These are phyloP conservation scores for Oedothorax gibbosus DNA, from an alignment of 1,140 invertebrate genomes.

Conservation along the genomic window DNA sequence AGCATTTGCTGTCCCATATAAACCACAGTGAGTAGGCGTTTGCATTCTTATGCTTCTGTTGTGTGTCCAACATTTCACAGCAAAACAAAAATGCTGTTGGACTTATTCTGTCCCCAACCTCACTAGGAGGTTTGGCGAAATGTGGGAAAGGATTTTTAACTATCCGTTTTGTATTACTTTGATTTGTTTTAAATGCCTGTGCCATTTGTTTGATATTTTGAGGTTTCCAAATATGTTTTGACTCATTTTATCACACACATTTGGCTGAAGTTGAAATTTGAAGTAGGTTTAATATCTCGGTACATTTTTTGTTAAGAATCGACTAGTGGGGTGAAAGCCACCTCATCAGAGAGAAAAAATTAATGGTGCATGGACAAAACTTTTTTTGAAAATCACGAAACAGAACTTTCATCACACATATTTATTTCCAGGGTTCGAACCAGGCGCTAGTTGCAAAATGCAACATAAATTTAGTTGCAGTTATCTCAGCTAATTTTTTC, in stretches of 20 bases:
- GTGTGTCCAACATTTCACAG: conserved; percentile 57
- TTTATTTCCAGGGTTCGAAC: no score
- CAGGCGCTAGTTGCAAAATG: no score
- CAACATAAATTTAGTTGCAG: no score
- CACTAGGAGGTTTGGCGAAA: conserved; percentile 61
- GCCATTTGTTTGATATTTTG: background rate
- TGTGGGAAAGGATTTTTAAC: conserved; percentile 31
- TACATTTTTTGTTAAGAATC: no score
- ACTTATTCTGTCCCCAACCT: conserved; percentile 59
- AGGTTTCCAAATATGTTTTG: background rate
- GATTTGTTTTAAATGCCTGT: background rate
- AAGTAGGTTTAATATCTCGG: no score
- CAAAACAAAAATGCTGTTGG: conserved; percentile 53
- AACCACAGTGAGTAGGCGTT: conserved; percentile 50
- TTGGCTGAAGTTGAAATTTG: no score
- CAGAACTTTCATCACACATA: no score
- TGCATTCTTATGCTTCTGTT: conserved; percentile 36
- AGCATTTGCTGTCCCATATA: background rate
- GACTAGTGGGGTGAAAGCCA: no score
- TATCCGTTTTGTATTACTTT: background rate
- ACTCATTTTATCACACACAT: background rate
- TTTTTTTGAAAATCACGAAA: no score
- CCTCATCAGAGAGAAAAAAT: no score
- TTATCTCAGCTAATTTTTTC: no score
- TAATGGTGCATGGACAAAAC: no score